Conservation (phyloP, 2,113 vertebrate genomes). For the Petrocephalus microphthalmus region DNA sequence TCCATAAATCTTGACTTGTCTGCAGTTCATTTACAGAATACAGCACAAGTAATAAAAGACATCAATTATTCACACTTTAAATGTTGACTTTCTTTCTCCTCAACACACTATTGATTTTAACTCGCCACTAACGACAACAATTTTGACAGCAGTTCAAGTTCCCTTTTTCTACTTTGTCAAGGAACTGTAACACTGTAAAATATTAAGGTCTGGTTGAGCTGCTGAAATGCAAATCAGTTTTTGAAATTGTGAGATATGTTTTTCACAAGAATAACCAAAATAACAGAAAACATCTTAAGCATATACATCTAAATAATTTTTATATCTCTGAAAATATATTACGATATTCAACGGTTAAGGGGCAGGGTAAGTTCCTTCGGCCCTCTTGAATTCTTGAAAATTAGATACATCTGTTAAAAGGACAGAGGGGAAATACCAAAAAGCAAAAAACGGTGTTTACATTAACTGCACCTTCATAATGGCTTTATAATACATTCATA, state of each 20-base stretch:
- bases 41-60: background rate
- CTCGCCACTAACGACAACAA: background rate
- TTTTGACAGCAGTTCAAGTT: background rate
- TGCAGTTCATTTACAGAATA: background rate
- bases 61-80: constrained; percentile 5
- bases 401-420: background rate
- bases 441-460: background rate
- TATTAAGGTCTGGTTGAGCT: background rate
- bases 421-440: background rate
- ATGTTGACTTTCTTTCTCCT: constrained; percentile 1
- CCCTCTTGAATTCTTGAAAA: background rate
- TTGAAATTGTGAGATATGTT: background rate
- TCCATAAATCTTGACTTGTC: constrained; percentile 6
- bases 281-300: background rate
- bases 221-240: background rate
- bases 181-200: background rate
- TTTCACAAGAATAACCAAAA: background rate
- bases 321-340: background rate
- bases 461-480: background rate
- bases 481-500: background rate
- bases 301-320: background rate
- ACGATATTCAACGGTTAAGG: background rate
- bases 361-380: background rate
- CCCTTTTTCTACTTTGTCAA: background rate
- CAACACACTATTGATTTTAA: background rate